Evolutionary conservation across 1,140 invertebrate genomes (phyloP).

Genomic region (Diachasma alloeum): DNA sequence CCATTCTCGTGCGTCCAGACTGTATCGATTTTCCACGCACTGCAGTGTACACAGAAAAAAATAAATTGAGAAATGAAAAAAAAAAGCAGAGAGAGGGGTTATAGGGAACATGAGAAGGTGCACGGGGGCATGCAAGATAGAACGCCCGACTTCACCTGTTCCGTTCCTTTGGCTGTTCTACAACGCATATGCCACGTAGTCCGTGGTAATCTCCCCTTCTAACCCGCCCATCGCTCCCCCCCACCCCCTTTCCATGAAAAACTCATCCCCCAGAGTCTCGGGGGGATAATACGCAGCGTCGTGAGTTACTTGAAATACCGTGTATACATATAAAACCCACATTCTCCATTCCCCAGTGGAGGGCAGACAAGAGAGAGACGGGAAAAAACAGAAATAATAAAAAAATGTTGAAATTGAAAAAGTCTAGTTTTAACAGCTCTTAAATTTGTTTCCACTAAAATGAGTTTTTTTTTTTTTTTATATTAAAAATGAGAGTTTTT

Average conservation of each 20-base stretch:
- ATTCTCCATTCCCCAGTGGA: not conserved
- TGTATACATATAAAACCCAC: not conserved
- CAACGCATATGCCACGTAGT: conserved; percentile 32
- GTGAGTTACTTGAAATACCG: conserved; percentile 1
- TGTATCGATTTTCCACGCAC: conserved; percentile 37
- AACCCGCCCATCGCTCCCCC: not conserved
- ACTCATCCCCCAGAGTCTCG: conserved; percentile 38
- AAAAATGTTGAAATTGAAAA: conserved; percentile 17
- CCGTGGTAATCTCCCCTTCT: conserved; percentile 35
- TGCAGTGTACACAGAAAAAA: conserved; percentile 4
- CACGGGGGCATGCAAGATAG: conserved; percentile 29
- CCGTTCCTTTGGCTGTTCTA: conserved; percentile 27
- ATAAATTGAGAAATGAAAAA: not conserved
- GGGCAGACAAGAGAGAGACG: not conserved
- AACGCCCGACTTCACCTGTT: conserved; percentile 45
- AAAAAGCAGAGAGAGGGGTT: not conserved
- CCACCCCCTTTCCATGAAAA: not conserved
- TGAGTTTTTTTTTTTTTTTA: not conserved
- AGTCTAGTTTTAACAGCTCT: not conserved
- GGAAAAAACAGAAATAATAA: conserved; percentile 9
- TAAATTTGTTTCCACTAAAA: not conserved
- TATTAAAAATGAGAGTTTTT: not conserved
- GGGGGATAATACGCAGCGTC: not conserved
- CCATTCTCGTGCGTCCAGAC: conserved; percentile 31
- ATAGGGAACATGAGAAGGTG: conserved; percentile 1